Conservation (phyloP, 2,797 vertebrate genomes). For the Dermochelys coriacea region DNA sequence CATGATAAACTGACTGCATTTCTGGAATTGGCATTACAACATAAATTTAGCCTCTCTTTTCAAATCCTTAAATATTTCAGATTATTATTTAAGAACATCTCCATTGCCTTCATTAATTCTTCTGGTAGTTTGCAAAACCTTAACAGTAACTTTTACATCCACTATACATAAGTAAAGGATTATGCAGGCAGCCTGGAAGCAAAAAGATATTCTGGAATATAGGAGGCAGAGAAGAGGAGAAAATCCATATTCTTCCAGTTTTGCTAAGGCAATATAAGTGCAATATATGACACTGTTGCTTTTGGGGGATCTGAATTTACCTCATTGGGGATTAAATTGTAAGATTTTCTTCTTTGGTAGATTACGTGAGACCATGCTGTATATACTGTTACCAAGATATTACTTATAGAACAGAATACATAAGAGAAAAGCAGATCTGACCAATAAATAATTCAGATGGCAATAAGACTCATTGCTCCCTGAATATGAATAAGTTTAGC, state of each 20-base stretch:
- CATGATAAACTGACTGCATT: constrained; percentile 68
- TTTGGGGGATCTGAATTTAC: constrained; percentile 13
- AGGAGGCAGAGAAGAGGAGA: constrained; percentile 17
- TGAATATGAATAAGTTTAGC: not conserved
- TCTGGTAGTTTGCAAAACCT: constrained; percentile 53
- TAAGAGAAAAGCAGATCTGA: not conserved
- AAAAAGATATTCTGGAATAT: constrained; percentile 34
- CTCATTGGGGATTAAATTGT: constrained; percentile 14
- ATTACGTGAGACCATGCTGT: not conserved
- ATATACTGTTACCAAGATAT: not conserved
- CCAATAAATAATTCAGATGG: not conserved
- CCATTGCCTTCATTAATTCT: constrained; percentile 59
- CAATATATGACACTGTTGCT: constrained; percentile 33
- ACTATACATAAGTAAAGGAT: constrained; percentile 26
- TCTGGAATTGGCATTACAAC: constrained; percentile 65
- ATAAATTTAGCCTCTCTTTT: constrained; percentile 66
- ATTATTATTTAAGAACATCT: constrained; percentile 62
- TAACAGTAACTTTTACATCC: constrained; percentile 54
- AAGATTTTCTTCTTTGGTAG: not conserved
- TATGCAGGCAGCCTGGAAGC: constrained; percentile 21
- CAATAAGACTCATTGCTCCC: not conserved
- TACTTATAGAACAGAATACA: not conserved
- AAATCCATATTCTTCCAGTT: constrained; percentile 18
- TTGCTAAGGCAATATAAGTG: constrained; percentile 9
- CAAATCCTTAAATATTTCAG: constrained; percentile 65